These are phyloP conservation scores for Morone chrysops DNA, from an alignment of 2,113 vertebrate species.

Conservation along the genomic window DNA sequence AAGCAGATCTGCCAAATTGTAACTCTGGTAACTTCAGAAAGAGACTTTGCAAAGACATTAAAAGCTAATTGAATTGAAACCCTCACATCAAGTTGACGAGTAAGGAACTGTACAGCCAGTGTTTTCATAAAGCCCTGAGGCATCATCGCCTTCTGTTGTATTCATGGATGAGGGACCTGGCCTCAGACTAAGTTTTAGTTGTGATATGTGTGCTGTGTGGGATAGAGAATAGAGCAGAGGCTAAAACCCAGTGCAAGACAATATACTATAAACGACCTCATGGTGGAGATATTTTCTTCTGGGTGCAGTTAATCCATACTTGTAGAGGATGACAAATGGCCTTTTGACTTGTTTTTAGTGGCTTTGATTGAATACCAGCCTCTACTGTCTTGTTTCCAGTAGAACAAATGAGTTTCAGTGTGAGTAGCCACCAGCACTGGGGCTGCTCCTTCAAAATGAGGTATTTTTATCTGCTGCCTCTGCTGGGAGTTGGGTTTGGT, in stretches of 20 bases:
- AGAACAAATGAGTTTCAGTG: conserved; percentile 59
- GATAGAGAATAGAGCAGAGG: conserved; percentile 11
- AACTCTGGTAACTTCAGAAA: conserved; percentile 53
- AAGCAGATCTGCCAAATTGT: conserved; percentile 40
- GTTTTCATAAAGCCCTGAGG: conserved; percentile 33
- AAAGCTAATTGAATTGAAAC: conserved; percentile 32
- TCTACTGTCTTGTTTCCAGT: conserved; percentile 63
- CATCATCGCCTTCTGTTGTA: conserved; percentile 15
- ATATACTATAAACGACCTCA: conserved; percentile 51
- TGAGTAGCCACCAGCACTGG: conserved; percentile 51
- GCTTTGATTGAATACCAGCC: conserved; percentile 62
- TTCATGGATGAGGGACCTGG: conserved; percentile 24
- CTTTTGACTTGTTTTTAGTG: conserved; percentile 63
- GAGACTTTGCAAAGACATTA: conserved; percentile 44
- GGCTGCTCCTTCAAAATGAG: conserved; percentile 48
- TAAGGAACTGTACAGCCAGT: conserved; percentile 4
- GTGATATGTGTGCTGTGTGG: conserved; percentile 25
- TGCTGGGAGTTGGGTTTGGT: conserved; percentile 42
- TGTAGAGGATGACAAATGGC: conserved; percentile 51
- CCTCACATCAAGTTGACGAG: conserved; percentile 22
- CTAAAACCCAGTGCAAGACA: conserved; percentile 37
- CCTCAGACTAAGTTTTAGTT: conserved; percentile 27
- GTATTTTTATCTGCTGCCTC: conserved; percentile 66
- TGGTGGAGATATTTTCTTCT: conserved; percentile 50
- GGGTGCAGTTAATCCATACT: conserved; percentile 58